Evolutionary conservation across 2,888 invertebrate species (phyloP).

Genomic region (Lagria hirta): DNA sequence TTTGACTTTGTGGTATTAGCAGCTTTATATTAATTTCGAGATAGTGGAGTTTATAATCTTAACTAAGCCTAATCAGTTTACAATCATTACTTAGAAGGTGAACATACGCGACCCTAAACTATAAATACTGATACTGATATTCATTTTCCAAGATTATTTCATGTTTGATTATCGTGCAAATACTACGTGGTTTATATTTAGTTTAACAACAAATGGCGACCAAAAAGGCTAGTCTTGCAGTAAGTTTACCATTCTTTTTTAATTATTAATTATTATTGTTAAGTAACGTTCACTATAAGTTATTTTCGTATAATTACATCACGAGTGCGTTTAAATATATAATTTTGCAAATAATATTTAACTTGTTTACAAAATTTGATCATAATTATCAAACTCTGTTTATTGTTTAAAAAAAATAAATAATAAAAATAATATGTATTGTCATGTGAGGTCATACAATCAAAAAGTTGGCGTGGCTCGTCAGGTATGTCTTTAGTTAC

Average conservation of each 20-base stretch:
- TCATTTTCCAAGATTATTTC: constrained; percentile 15
- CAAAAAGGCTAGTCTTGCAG: constrained; percentile 12
- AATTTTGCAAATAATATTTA: too few species aligned
- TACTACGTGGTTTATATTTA: constrained; percentile 11
- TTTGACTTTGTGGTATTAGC: too few species aligned
- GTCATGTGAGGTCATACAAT: too few species aligned
- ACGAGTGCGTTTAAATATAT: neutral
- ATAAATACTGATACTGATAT: constrained; percentile 20
- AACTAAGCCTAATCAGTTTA: constrained; percentile 11
- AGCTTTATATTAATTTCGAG: too few species aligned
- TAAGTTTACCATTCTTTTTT: constrained; percentile 9
- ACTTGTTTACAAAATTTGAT: too few species aligned
- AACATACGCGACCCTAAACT: constrained; percentile 21
- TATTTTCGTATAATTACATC: constrained; percentile 14
- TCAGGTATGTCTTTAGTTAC: too few species aligned
- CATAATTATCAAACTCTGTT: too few species aligned
- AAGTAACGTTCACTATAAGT: constrained; percentile 6
- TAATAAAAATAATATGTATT: too few species aligned
- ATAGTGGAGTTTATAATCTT: too few species aligned
- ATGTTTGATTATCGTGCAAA: constrained; percentile 12
- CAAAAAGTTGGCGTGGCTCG: too few species aligned
- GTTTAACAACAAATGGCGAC: constrained; percentile 16
- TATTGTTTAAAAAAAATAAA: too few species aligned
- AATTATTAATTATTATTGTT: neutral
- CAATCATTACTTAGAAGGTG: constrained; percentile 13